Conservation (phyloP, 2,797 vertebrate genomes). For the Enteromius paludinosus region DNA sequence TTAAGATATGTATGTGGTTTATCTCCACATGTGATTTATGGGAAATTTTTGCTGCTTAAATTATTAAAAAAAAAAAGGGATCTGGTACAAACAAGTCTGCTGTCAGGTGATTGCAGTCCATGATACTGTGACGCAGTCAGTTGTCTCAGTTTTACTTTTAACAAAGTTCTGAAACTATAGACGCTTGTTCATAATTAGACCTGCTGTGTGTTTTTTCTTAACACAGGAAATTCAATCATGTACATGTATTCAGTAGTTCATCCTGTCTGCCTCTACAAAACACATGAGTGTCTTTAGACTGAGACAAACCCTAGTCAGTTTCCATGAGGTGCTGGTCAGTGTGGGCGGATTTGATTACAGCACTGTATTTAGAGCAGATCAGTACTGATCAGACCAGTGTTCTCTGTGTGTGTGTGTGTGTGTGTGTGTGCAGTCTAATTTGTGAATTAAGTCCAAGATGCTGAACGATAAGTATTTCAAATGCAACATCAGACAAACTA, state of each 20-base stretch:
- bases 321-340: neutral
- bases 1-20: no score
- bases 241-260: neutral
- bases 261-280: neutral
- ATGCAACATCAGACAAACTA: neutral
- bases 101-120: neutral
- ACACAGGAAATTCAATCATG: neutral
- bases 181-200: neutral
- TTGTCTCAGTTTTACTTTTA: neutral
- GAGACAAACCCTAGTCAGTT: neutral
- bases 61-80: neutral
- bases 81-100: neutral
- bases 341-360: neutral
- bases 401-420: neutral
- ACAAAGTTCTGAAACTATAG: neutral
- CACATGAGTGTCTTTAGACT: neutral
- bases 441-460: no score
- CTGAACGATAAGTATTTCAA: neutral
- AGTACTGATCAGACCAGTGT: neutral
- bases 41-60: neutral
- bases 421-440: neutral
- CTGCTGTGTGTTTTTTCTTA: neutral
- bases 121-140: neutral
- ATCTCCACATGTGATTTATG: neutral
- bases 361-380: slow-evolving; percentile 15